These are phyloP conservation scores for Drosophila trichaetosa DNA, from an alignment of 2,888 invertebrate genomes.

Conservation along the genomic window DNA sequence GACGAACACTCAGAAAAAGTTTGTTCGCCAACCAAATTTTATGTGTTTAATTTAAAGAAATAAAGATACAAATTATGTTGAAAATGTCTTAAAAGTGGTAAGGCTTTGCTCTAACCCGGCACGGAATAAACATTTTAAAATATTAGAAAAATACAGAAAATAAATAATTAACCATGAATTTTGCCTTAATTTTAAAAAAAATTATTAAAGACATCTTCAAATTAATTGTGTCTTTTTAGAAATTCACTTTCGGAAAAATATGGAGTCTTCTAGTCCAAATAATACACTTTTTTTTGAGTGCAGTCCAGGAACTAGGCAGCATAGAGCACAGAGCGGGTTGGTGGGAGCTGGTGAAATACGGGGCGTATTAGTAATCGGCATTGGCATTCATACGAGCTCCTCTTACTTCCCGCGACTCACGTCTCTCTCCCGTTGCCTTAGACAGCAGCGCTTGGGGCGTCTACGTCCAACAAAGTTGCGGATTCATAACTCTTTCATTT, in stretches of 20 bases:
- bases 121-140: not conserved
- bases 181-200: not conserved
- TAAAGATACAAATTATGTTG: not conserved
- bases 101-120: not conserved
- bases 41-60: not conserved
- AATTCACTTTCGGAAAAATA: not conserved
- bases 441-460: slow-evolving; percentile 61
- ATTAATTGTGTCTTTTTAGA: not conserved
- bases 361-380: slow-evolving; percentile 77
- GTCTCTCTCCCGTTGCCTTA: slow-evolving; percentile 9
- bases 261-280: not conserved
- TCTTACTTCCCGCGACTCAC: slow-evolving; percentile 2
- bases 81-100: not conserved
- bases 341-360: slow-evolving; percentile 13
- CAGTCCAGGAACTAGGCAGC: not conserved
- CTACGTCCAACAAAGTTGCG: slow-evolving; percentile 73
- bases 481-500: slow-evolving; percentile 81
- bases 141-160: not conserved
- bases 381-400: slow-evolving; percentile 67
- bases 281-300: not conserved
- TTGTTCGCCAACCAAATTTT: not conserved
- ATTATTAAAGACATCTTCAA: not conserved
- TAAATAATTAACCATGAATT: not conserved
- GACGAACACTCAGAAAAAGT: slow-evolving; percentile 1
- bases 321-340: slow-evolving; percentile 13